Evolutionary conservation across 2,797 vertebrate species (phyloP), one percentile per base, ranked within the genome.

Genomic region (Columba guinea): DNA sequence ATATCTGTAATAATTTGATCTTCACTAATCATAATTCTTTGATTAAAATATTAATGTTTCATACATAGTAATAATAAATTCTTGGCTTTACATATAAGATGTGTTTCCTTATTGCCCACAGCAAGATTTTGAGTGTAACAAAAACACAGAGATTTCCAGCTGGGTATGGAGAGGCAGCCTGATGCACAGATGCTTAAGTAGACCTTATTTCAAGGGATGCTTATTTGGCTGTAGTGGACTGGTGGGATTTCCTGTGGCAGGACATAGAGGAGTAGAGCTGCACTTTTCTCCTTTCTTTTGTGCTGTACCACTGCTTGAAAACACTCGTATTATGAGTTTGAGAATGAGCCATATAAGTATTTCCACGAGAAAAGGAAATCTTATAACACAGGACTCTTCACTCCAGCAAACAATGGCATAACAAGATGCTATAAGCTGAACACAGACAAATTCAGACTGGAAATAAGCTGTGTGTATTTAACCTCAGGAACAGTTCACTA

Each of bases 291-390:
- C 32, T 58, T 28, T 71, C 71, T 59, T 62, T 74, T 37, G 35
- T 74, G 41, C 16, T 14, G n/a, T 44, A 27, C 11, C 11, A 22
- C 12, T 58, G 13, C 35, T 85, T 56, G 27, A 23, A 46, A 63
- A 63, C 46, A 17, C 21, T 80, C 10, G 2, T 62, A n/a, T 20
- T 51, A 7, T 0, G 2, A 69, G 13, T 56, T 12, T 1, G 2
- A 32, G 18, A 51, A 39, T 14, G 3, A 68, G 21, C n/a, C n/a
- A 9, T 21, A 9, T 35, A 70, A 70, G 30, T 21, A 17, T 13
- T 75, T 75, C 32, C 13, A 44, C 4, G 8, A 53, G 23, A 32
- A 80, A 59, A 37, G 20, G 22, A 70, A 55, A 59, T 70, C 13
- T 41, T 12, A 3, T 35, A 53, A 35, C 22, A 49, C 3, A 9